phyloP scores from a whole-genome alignment of 2,113 vertebrate species.

The Galemys pyrenaicus region DNA sequence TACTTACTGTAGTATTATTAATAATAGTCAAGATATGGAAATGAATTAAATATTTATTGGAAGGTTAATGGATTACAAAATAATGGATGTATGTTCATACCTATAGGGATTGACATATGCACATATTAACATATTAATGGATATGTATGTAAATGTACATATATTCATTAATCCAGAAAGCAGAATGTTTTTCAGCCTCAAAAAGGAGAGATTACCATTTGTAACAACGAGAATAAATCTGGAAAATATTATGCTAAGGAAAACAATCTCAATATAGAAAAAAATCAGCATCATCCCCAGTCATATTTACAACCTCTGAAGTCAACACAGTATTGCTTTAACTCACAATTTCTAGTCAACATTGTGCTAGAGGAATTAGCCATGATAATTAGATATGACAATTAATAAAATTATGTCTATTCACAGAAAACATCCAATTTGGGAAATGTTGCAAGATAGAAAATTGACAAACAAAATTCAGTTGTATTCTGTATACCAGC shows the following conservation, averaged over 20 bases:
- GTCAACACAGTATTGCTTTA: too few relatives aligned
- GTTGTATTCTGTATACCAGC: background rate
- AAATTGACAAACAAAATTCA: background rate
- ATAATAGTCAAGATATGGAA: background rate
- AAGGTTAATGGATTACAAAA: too few relatives aligned
- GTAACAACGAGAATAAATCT: background rate
- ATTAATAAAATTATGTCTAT: too few relatives aligned
- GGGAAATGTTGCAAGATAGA: background rate
- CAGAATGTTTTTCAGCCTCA: background rate
- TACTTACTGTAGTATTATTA: background rate
- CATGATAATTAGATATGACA: too few relatives aligned
- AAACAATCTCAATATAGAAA: background rate
- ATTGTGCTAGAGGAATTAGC: background rate
- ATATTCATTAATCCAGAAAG: background rate
- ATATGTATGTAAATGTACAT: too few relatives aligned
- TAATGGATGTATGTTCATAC: too few relatives aligned
- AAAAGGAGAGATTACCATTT: background rate
- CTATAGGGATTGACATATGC: too few relatives aligned
- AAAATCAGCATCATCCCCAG: too few relatives aligned
- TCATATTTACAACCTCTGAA: too few relatives aligned
- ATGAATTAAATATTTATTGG: too few relatives aligned
- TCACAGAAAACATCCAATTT: too few relatives aligned
- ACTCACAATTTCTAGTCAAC: background rate
- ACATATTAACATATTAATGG: too few relatives aligned
- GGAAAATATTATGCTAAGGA: background rate